Evolutionary conservation across 2,113 vertebrate genomes (phyloP).

Genomic region (Rhizomys pruinosus): DNA sequence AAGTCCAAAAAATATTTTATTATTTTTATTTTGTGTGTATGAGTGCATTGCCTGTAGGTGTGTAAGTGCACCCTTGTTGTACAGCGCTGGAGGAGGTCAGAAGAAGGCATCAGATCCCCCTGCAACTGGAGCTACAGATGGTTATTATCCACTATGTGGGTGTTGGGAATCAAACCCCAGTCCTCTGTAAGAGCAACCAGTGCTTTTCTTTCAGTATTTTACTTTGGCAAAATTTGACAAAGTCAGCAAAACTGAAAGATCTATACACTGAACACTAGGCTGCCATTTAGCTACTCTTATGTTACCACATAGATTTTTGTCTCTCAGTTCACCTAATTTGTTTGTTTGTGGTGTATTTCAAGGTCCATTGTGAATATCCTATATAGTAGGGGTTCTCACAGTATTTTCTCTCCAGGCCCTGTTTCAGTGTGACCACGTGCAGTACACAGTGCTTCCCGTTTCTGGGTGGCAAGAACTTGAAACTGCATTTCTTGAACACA

Average conservation of each 20-base stretch:
- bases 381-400: not conserved
- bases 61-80: too few species aligned
- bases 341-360: not conserved
- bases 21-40: too few species aligned
- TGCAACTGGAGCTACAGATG: too few species aligned
- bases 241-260: not conserved
- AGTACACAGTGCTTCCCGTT: conserved; percentile 96
- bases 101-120: too few species aligned
- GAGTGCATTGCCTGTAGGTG: too few species aligned
- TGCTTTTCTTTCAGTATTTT: not conserved
- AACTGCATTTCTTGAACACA: conserved; percentile 96
- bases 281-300: not conserved
- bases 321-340: not conserved
- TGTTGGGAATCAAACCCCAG: too few species aligned
- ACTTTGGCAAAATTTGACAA: not conserved
- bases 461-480: conserved; percentile 97
- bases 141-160: too few species aligned
- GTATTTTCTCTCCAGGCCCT: conserved; percentile 87
- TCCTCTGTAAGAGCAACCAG: too few species aligned
- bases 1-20: too few species aligned
- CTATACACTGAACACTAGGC: not conserved
- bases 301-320: not conserved
- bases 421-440: conserved; percentile 98
- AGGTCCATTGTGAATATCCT: not conserved
- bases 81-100: too few species aligned